Evolutionary conservation across 2,888 invertebrate species (phyloP), one percentile per base, ranked within the genome.

Genomic region (Dynastes hyllus): DNA sequence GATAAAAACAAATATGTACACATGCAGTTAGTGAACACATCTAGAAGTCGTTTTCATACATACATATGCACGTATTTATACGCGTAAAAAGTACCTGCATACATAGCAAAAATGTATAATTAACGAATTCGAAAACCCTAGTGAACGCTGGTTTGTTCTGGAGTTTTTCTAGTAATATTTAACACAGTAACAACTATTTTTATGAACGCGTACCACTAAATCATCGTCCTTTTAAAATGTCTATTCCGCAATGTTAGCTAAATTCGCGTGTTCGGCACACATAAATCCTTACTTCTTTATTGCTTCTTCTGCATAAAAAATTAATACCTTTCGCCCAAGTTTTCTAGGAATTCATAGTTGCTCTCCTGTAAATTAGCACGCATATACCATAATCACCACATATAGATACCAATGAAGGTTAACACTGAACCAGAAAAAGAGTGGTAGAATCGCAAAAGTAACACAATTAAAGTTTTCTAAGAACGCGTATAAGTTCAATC

Each of bases 161-260:
- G 32, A n/a, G 55, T 71, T 70, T n/a, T 8, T 55, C 3, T n/a
- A 29, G 27, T 67, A 16, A 1, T 70, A 37, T 50, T 32, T 55
- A 29, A 13, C 55, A 2, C 53, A 6, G 11, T n/a, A 53, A 53
- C 45, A 69, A n/a, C 27, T 73, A 61, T 73, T 73, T 73, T 58
- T 73, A 73, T 61, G 45, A 45, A 58, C 73, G 22, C 8, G 40
- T 40, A 51, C 45, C 76, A 79, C 51, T 76, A 79, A 79, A 79
- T 79, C 79, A 70, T 79, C 69, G 76, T 79, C 63, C 45, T 61
- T 63, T 79, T 69, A 76, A 79, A 77, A 71, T 69, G 76, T 76
- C 50, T 79, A 79, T 79, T 69, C 76, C 76, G 63, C 69, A 70
- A 79, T 79, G 79, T 76, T 76, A 76, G 70, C 76, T 70, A 58